phyloP scores from a whole-genome alignment of 2,113 vertebrate genomes.

The Ginglymostoma cirratum region DNA sequence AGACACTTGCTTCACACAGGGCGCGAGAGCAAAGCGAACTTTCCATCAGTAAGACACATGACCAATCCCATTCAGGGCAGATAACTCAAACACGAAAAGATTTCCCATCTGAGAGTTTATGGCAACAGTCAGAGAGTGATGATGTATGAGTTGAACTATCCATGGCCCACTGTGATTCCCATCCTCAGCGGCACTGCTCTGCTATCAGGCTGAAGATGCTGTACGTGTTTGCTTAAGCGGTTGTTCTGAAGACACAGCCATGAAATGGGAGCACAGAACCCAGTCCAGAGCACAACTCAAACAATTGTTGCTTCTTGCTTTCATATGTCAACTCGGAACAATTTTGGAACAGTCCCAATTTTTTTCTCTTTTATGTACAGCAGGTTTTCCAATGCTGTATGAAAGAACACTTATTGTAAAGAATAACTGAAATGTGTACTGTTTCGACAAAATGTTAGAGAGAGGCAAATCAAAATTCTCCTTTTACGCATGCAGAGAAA shows the following conservation, averaged over 20 bases:
- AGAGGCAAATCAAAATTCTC: not conserved
- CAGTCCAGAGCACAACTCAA: not conserved
- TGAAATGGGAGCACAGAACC: not conserved
- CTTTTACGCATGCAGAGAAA: not conserved
- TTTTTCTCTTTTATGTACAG: not conserved
- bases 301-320: not conserved
- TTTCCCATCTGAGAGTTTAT: conserved; percentile 5
- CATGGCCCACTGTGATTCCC: not conserved
- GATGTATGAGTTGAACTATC: not conserved
- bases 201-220: not conserved
- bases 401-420: not conserved
- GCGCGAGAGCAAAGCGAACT: conserved; percentile 9
- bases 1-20: not conserved
- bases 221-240: not conserved
- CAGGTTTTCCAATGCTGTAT: not conserved
- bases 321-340: not conserved
- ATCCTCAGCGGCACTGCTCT: not conserved
- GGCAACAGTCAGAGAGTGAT: not conserved
- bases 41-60: not conserved
- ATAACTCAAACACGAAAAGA: not conserved
- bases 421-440: too few relatives aligned
- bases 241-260: not conserved
- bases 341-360: not conserved
- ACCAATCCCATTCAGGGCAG: not conserved
- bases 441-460: not conserved